These are phyloP conservation scores for Buathra laborator DNA, from an alignment of 2,888 invertebrate species.

Conservation along the genomic window DNA sequence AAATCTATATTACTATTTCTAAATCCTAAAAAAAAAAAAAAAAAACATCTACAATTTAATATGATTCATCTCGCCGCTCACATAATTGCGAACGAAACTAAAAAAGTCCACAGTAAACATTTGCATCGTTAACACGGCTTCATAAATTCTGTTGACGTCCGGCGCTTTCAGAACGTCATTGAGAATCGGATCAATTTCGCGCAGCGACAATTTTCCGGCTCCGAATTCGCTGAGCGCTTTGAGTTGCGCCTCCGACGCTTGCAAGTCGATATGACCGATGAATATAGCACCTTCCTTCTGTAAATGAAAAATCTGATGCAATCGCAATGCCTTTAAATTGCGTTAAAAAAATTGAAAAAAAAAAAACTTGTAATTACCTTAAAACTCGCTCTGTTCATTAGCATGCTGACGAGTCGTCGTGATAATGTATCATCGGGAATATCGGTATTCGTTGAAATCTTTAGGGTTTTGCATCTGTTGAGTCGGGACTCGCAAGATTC, in stretches of 20 bases:
- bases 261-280: conserved; percentile 72
- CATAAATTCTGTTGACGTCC: conserved; percentile 49
- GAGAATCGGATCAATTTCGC: conserved; percentile 77
- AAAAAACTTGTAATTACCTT: conserved; percentile 67
- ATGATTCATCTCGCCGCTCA: conserved; percentile 51
- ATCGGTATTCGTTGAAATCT: conserved; percentile 41
- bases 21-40: not conserved
- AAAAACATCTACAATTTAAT: not conserved
- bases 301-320: not conserved
- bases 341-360: not conserved
- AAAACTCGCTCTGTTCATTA: conserved; percentile 74
- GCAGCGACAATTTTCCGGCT: conserved; percentile 71
- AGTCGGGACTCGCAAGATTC: conserved; percentile 17
- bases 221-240: conserved; percentile 73
- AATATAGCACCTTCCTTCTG: conserved; percentile 69
- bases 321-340: not conserved
- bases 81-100: conserved; percentile 61
- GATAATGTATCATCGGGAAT: conserved; percentile 73
- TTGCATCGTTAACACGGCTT: conserved; percentile 24
- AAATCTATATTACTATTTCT: not conserved
- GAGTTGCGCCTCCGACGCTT: conserved; percentile 73
- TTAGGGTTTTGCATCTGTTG: conserved; percentile 42
- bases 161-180: conserved; percentile 70
- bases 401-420: conserved; percentile 75
- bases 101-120: conserved; percentile 2